Evolutionary conservation across 2,888 invertebrate species (phyloP).

Genomic region (Machimus atricapillus): DNA sequence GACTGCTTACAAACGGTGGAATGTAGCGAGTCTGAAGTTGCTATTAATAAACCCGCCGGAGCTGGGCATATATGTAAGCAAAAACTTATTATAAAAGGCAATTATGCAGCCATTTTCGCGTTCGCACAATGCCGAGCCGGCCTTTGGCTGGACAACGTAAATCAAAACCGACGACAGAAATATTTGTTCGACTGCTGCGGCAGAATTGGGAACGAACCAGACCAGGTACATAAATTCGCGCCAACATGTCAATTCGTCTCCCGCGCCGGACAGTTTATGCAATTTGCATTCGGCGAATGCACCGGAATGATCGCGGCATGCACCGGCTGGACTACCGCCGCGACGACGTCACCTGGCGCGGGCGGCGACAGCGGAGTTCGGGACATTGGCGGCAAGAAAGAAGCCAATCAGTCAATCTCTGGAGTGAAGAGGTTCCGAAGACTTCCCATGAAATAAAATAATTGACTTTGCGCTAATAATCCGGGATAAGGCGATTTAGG

Average conservation of each 20-base stretch:
- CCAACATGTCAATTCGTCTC: slow-evolving; percentile 33
- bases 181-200: background rate
- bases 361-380: background rate
- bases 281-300: background rate
- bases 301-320: background rate
- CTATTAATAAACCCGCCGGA: background rate
- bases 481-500: background rate
- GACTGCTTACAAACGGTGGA: background rate
- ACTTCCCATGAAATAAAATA: background rate
- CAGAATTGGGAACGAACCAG: background rate
- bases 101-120: background rate
- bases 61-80: background rate
- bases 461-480: background rate
- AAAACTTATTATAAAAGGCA: slow-evolving; percentile 1
- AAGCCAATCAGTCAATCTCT: background rate
- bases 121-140: background rate
- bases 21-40: background rate
- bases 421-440: background rate
- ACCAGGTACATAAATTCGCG: slow-evolving; percentile 12
- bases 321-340: background rate
- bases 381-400: background rate
- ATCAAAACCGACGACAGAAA: slow-evolving; percentile 6
- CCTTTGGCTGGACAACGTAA: background rate
- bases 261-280: background rate
- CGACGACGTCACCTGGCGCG: background rate